These are phyloP conservation scores for Empidonax alnorum DNA, from an alignment of 2,113 vertebrate genomes.

Conservation along the genomic window DNA sequence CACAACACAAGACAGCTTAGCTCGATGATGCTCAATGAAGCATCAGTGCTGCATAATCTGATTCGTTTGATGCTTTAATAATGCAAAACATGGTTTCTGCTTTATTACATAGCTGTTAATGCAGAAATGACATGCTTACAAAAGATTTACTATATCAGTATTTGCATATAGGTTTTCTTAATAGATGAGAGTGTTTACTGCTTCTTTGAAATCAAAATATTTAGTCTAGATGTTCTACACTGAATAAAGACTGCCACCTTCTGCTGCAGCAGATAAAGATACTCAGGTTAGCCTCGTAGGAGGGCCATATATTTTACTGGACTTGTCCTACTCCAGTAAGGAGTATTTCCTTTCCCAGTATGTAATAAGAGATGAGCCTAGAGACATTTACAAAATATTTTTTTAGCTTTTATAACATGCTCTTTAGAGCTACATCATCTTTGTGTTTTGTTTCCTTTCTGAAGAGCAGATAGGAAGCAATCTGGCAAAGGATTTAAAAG, in stretches of 20 bases:
- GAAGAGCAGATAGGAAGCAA: not conserved
- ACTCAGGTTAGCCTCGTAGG: not conserved
- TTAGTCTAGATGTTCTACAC: not conserved
- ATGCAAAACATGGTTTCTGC: slow-evolving; percentile 49
- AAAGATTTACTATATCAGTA: slow-evolving; percentile 55
- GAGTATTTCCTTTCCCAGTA: not conserved
- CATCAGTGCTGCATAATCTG: slow-evolving; percentile 46
- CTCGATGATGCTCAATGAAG: not conserved
- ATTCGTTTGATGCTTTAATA: slow-evolving; percentile 53
- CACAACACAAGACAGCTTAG: slow-evolving; percentile 1
- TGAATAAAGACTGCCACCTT: slow-evolving; percentile 65
- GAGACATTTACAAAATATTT: not conserved
- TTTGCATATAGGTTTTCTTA: slow-evolving; percentile 51
- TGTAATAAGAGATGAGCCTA: not conserved
- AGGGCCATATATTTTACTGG: not conserved
- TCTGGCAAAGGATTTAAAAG: not conserved
- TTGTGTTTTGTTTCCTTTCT: not conserved
- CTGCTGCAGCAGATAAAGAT: not conserved
- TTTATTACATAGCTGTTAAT: slow-evolving; percentile 56
- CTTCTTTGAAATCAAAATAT: slow-evolving; percentile 23
- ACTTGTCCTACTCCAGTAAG: not conserved
- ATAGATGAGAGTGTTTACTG: slow-evolving; percentile 3
- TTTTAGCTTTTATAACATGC: not conserved
- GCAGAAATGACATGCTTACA: slow-evolving; percentile 46
- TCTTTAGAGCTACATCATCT: not conserved